Evolutionary conservation across 2,797 vertebrate species (phyloP).

Genomic region (Neopelma chrysocephalum): DNA sequence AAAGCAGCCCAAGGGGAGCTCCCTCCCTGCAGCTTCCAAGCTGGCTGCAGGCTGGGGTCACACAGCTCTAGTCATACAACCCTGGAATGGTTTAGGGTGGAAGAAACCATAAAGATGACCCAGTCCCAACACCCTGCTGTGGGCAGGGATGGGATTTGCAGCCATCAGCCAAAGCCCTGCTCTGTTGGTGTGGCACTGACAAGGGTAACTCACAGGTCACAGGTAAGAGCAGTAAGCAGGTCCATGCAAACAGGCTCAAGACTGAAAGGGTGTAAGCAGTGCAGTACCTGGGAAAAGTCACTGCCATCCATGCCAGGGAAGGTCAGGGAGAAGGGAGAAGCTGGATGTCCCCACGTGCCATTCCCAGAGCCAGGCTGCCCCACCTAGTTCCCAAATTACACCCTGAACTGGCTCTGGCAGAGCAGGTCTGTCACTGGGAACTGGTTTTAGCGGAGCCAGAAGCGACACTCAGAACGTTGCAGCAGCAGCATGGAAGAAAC

Average conservation of each 20-base stretch:
- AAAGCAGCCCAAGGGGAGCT: background rate
- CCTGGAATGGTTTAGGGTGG: background rate
- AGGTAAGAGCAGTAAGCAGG: background rate
- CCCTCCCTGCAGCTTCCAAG: background rate
- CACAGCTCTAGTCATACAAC: accelerated
- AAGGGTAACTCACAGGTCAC: background rate
- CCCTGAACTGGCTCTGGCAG: background rate
- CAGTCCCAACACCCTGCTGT: background rate
- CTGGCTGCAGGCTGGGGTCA: background rate
- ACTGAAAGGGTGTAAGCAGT: background rate
- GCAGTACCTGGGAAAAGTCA: background rate
- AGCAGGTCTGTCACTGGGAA: background rate
- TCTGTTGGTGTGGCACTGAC: accelerated
- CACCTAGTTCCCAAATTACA: accelerated
- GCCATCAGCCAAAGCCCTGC: background rate
- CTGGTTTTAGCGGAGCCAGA: background rate
- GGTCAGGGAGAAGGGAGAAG: background rate
- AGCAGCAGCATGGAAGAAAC: background rate
- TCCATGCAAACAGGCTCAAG: background rate
- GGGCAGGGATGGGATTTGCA: background rate
- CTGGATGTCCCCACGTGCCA: accelerated
- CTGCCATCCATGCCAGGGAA: background rate
- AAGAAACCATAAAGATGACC: background rate
- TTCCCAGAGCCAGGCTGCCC: background rate
- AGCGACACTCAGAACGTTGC: background rate